Conservation (phyloP, 2,113 vertebrate species). For the Speoplatyrhinus poulsoni region DNA sequence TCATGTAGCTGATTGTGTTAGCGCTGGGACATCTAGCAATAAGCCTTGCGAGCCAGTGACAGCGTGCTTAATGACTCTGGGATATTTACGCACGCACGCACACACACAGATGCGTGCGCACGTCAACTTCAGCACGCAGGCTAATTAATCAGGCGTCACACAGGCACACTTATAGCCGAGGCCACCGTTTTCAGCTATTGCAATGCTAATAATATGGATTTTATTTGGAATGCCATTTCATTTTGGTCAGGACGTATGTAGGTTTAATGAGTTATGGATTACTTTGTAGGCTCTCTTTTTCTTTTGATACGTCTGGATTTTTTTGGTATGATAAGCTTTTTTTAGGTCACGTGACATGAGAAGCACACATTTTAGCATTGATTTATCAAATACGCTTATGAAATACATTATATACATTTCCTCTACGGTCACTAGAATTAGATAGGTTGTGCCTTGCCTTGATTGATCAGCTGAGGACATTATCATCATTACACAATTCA, state of each 20-base stretch:
- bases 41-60: conserved; percentile 23
- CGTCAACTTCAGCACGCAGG: conserved; percentile 47
- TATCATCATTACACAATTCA: no score
- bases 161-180: conserved; percentile 12
- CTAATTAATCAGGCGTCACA: conserved; percentile 58
- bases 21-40: conserved; percentile 33
- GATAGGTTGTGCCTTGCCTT: no score
- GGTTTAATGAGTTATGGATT: background rate
- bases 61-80: conserved; percentile 35
- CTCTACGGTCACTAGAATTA: no score
- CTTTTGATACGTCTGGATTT: no score
- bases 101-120: no score
- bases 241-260: conserved; percentile 31
- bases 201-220: conserved; percentile 49
- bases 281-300: no score
- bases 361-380: background rate
- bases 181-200: conserved; percentile 36
- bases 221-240: conserved; percentile 35
- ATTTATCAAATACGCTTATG: background rate
- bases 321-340: no score
- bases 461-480: no score
- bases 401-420: no score
- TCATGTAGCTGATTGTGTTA: conserved; percentile 22
- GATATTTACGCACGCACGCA: conserved; percentile 36
- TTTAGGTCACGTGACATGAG: no score